phyloP scores from a whole-genome alignment of 2,888 invertebrate species.

The Autographa pulchrina region DNA sequence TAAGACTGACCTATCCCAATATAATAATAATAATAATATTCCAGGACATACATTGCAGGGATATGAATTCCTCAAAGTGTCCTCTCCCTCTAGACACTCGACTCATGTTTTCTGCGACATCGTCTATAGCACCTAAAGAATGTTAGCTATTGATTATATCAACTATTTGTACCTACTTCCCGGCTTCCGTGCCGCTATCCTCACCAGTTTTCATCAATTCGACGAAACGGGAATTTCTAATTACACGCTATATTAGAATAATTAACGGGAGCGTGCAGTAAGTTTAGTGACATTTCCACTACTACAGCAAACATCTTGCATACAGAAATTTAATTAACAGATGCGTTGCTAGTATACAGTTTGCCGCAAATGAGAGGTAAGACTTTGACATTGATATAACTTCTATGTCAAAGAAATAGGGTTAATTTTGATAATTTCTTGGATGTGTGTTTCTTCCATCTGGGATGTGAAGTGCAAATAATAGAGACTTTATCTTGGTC shows the following conservation, averaged over 20 bases:
- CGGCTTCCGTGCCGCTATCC: conserved; percentile 42
- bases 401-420: not conserved
- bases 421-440: not conserved
- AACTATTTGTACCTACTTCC: conserved; percentile 6
- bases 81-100: no score
- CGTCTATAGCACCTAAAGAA: not conserved
- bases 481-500: not conserved
- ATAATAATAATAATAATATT: no score
- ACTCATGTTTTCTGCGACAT: no score
- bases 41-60: no score
- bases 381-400: not conserved
- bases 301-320: conserved; percentile 11
- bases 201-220: conserved; percentile 26
- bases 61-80: no score
- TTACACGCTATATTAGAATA: conserved; percentile 43
- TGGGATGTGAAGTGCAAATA: not conserved
- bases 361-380: not conserved
- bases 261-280: conserved; percentile 33
- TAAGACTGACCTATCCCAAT: no score
- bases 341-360: conserved; percentile 15
- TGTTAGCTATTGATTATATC: not conserved
- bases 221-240: conserved; percentile 37
- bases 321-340: conserved; percentile 25
- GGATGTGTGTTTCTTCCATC: not conserved
- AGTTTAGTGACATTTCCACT: conserved; percentile 39